Evolutionary conservation across 2,113 vertebrate species (phyloP), one percentile per base, ranked within the genome.

Genomic region (Arvicanthis niloticus): DNA sequence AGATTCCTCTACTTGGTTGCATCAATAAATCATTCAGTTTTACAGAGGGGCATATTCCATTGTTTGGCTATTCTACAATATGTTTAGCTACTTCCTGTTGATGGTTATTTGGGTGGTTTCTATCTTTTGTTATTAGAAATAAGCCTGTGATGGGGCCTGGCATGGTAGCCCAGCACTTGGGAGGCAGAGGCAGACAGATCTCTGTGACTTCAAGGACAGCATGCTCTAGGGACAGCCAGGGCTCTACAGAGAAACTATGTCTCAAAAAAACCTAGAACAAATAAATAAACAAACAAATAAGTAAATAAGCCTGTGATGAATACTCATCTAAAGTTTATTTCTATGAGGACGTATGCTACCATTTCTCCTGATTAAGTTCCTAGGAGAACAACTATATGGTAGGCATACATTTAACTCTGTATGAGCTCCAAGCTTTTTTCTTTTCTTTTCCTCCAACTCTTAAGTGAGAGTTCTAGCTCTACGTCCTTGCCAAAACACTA

Each of bases 381-480:
- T 29, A 75, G 5, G 29, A 91, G 26, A 62, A 87, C 51, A 87
- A 81, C 17, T 31, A 37, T 10, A 73, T n/a, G 42, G 31, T 31
- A 94, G 88, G 12, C 73, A 0, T 42, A 68, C 62, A 26, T 45
- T 84, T 60, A 93, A 87, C 29, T 94, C 77, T 93, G 13, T 29
- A 94, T 89, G 56, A 93, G 58, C 13, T 62, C 4, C 56, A 40
- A 42, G 80, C 10, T 81, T n/a, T 42, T 42, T 42, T 19, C 22
- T 22, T 73, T 75, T 42, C 21, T 24, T 42, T 3, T 40, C 42
- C 90, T 86, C 53, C 73, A 81, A 88, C 58, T 91, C 96, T 45
- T 84, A 84, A 11, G 77, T 62, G 76, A 62, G 87, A 75, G n/a
- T 89, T 96, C 77, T 40, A 95, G 5, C 73, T 96, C 53, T 82